A percentile compares a stretch with the other conserved stretches of the same genome.
These are phyloP conservation scores for Gobio occitaniae DNA, from an alignment of 2,797 vertebrate genomes.

Conservation along the genomic window DNA sequence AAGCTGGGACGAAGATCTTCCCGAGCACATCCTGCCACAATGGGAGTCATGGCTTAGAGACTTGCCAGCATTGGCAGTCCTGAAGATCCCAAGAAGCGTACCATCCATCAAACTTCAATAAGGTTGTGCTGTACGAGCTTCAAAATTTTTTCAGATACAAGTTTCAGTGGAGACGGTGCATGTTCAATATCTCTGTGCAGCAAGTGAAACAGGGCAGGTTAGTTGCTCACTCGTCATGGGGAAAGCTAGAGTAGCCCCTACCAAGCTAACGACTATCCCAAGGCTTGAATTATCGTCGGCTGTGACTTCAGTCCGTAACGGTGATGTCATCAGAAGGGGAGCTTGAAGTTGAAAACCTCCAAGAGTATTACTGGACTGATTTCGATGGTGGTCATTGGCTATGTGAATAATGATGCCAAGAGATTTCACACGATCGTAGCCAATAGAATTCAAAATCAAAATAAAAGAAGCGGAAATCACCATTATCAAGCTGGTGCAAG, in stretches of 20 bases:
- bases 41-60: constrained; percentile 46
- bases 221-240: no score
- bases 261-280: no score
- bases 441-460: constrained; percentile 22
- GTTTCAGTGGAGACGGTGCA: no score
- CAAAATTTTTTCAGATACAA: no score
- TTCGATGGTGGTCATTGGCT: neutral
- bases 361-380: constrained; percentile 44
- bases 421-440: constrained; percentile 52
- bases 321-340: constrained; percentile 30
- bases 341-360: constrained; percentile 43
- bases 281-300: constrained; percentile 26
- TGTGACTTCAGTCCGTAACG: constrained; percentile 31
- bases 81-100: constrained; percentile 39
- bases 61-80: neutral
- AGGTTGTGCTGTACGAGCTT: no score
- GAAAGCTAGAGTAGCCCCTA: no score
- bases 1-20: constrained; percentile 37
- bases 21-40: neutral
- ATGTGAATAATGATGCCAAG: constrained; percentile 35
- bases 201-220: no score
- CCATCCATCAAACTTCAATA: no score
- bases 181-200: no score
- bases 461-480: no score
- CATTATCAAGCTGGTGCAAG: no score